Conservation (phyloP, 1,140 invertebrate species). For the Drosophila tani region DNA sequence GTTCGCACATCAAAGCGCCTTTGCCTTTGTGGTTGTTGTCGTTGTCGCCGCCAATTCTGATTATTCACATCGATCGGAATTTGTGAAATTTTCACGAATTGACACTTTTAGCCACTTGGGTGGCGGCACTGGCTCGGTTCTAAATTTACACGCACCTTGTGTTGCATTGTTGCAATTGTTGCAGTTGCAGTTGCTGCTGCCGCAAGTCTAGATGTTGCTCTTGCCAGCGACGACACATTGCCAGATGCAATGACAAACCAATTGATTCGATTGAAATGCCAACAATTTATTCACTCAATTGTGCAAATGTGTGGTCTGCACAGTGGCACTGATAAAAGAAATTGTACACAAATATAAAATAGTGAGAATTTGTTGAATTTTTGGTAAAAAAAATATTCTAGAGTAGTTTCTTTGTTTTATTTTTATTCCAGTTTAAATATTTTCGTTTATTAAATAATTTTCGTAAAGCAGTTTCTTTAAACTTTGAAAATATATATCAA, state of each 20-base stretch:
- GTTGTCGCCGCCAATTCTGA: constrained; percentile 72
- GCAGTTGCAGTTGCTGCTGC: constrained; percentile 23
- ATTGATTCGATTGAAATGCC: constrained; percentile 68
- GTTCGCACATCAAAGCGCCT: constrained; percentile 67
- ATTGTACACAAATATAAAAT: background rate
- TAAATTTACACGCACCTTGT: constrained; percentile 63
- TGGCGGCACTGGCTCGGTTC: constrained; percentile 44
- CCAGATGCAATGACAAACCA: constrained; percentile 55
- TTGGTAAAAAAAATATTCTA: background rate
- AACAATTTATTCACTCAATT: constrained; percentile 34
- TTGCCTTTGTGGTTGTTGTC: constrained; percentile 16
- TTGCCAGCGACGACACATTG: constrained; percentile 51
- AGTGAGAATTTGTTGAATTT: too few relatives aligned
- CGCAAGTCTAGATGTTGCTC: constrained; percentile 4
- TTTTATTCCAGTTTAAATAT: too few relatives aligned
- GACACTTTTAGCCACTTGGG: constrained; percentile 79
- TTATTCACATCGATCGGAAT: constrained; percentile 83
- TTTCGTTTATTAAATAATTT: too few relatives aligned
- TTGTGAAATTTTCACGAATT: constrained; percentile 82
- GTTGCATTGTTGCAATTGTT: background rate
- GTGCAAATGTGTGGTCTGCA: constrained; percentile 33
- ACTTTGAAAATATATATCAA: too few relatives aligned
- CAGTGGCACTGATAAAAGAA: background rate
- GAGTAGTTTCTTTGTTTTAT: too few relatives aligned
- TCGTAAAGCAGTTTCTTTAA: too few relatives aligned